Conservation (phyloP, 1,140 invertebrate genomes). For the Pantala flavescens region DNA sequence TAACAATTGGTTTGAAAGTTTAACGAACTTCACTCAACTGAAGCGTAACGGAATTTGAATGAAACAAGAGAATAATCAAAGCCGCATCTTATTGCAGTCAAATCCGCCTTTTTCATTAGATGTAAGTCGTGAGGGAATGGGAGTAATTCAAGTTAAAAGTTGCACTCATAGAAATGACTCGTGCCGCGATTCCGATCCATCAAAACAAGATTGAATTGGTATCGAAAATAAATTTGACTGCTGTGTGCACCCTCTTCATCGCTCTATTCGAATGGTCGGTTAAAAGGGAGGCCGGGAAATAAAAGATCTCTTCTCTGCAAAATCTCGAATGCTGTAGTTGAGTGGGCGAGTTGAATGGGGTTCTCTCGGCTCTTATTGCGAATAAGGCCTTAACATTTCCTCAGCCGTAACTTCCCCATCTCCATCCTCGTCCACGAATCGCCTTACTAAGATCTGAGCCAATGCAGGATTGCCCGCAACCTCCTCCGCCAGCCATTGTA, state of each 20-base stretch:
- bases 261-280: background rate
- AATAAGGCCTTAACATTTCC: constrained; percentile 19
- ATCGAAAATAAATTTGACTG: too few species aligned
- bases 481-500: constrained; percentile 45
- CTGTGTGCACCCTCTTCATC: background rate
- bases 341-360: background rate
- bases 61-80: too few species aligned
- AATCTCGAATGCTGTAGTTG: background rate
- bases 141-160: too few species aligned
- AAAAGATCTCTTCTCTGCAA: background rate
- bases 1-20: too few species aligned
- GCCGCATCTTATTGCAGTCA: too few species aligned
- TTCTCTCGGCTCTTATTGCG: background rate
- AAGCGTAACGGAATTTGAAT: too few species aligned
- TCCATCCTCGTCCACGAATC: constrained; percentile 46
- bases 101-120: too few species aligned
- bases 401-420: constrained; percentile 30
- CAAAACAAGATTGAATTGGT: too few species aligned
- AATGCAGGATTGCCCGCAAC: constrained; percentile 44
- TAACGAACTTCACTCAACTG: too few species aligned
- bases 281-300: background rate
- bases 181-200: too few species aligned
- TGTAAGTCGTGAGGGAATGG: too few species aligned
- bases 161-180: too few species aligned
- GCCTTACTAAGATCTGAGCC: constrained; percentile 41